phyloP scores from a whole-genome alignment of 1,140 invertebrate species.

The Hetaerina americana region DNA sequence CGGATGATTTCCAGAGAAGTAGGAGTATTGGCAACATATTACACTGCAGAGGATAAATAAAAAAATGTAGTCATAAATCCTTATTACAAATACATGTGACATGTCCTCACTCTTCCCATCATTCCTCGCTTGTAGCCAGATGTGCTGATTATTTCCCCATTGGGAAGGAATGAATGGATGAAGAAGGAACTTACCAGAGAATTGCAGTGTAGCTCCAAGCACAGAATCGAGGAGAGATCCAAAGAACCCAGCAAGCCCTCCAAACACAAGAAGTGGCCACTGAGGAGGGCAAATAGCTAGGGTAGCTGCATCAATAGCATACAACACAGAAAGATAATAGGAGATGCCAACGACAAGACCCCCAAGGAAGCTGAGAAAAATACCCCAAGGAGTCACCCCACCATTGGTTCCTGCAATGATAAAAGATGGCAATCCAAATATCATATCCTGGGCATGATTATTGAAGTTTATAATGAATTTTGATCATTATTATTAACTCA shows the following conservation, averaged over 20 bases:
- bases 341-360: constrained; percentile 59
- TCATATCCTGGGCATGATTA: no score
- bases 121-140: no score
- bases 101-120: no score
- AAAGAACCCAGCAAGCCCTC: constrained; percentile 54
- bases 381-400: constrained; percentile 56
- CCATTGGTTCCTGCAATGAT: constrained; percentile 62
- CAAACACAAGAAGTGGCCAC: constrained; percentile 65
- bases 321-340: constrained; percentile 53
- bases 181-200: constrained; percentile 50
- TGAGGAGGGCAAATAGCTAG: constrained; percentile 54
- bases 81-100: no score
- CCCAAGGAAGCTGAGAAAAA: constrained; percentile 57
- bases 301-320: constrained; percentile 42
- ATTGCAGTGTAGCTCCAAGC: constrained; percentile 73
- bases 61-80: no score
- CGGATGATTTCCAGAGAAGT: no score
- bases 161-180: not conserved
- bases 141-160: not conserved
- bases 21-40: no score
- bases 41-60: no score
- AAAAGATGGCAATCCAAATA: no score
- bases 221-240: constrained; percentile 75
- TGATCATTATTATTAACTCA: no score
- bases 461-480: no score